Evolutionary conservation across 1,140 invertebrate species (phyloP), one percentile per base, ranked within the genome.

Genomic region (Acromyrmex echinatior): DNA sequence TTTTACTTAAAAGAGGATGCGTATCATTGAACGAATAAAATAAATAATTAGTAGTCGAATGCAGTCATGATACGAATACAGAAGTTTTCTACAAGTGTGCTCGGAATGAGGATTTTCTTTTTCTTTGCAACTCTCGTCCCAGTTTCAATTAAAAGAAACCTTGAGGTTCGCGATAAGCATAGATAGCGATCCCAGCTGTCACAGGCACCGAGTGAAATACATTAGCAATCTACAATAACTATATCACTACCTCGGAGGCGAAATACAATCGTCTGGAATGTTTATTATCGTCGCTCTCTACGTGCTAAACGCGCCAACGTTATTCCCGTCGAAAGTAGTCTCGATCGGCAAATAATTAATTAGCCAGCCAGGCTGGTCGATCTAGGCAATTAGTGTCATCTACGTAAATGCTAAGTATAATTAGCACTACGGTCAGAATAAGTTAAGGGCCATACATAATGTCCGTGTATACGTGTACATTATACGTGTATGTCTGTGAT

Each of bases 371-470:
- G 86, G 77, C 78, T 78, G 85, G 76, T 89, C 86, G 76, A 92
- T 90, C 91, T 94, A 93, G 91, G 92, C 92, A 93, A 91, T 92
- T 92, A 94, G 88, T 94, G 89, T 93, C 86, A 92, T 93, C 93
- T 95, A 94, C 92, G 89, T 93, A 93, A 94, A 92, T 91, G 90
- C 92, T 94, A 94, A 93, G 89, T 95, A 94, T 91, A 90, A 91
- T 94, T 92, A 94, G 93, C 92, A 94, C 94, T 95, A 95, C 94
- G 90, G 85, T 93, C 94, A 94, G 91, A 94, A 94, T 95, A 93
- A 92, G 80, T 91, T 92, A 90, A 93, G 92, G 88, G 91, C 89
- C 79, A 89, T 93, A 92, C 73, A 88, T 89, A 91, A 73, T 88
- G 86, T 92, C 60, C 86, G 87, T 76, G 68, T 87, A 53, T 60